Conservation (phyloP, 2,888 invertebrate species). For the Ischnura elegans region DNA sequence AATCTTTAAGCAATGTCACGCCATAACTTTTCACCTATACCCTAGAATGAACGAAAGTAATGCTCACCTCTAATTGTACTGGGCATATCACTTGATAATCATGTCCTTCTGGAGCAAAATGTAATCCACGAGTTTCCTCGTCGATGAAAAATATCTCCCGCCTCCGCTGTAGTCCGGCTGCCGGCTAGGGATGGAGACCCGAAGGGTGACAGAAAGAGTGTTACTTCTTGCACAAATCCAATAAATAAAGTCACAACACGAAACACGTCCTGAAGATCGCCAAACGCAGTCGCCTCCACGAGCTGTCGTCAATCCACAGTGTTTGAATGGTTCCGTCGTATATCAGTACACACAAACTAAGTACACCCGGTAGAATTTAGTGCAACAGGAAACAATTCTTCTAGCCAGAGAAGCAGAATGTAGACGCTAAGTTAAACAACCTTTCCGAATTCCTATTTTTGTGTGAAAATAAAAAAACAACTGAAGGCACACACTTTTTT, state of each 20-base stretch:
- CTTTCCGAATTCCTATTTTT: not conserved
- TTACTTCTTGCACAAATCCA: not conserved
- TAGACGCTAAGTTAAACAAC: not conserved
- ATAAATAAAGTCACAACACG: not conserved
- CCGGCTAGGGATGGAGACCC: not conserved
- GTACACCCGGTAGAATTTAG: not conserved
- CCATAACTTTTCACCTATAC: no score
- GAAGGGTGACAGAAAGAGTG: not conserved
- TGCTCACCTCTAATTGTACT: constrained; percentile 69
- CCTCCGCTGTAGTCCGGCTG: not conserved
- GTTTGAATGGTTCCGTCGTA: not conserved
- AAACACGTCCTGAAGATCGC: not conserved
- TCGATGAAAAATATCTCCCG: not conserved
- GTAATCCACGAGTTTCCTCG: constrained; percentile 62
- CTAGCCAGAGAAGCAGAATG: not conserved
- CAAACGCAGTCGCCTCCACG: not conserved
- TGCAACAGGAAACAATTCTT: not conserved
- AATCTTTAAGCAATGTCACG: no score
- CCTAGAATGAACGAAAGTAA: not conserved
- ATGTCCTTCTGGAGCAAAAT: constrained; percentile 66
- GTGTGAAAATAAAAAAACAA: not conserved
- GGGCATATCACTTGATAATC: constrained; percentile 69
- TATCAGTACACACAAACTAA: not conserved
- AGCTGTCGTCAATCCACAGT: not conserved
- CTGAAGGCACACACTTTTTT: not conserved